A percentile compares a stretch with the other conserved stretches of the same genome.
phyloP scores from a whole-genome alignment of 2,113 vertebrate genomes.

The Xiphophorus maculatus region DNA sequence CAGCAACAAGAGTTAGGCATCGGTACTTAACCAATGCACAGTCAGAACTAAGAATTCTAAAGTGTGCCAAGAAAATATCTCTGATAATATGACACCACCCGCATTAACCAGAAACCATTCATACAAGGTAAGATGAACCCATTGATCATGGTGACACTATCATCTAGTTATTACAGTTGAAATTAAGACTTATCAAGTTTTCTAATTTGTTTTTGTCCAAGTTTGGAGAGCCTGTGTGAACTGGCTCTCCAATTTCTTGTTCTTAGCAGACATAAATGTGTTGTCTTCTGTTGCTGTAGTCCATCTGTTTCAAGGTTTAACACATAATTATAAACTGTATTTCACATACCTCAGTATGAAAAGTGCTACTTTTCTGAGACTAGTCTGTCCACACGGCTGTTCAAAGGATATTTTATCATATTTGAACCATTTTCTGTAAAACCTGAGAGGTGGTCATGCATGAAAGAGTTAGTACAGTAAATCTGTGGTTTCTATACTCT shows the following conservation, averaged over 20 bases:
- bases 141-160: background rate
- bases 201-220: background rate
- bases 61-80: background rate
- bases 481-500: too few relatives aligned
- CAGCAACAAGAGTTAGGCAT: too few relatives aligned
- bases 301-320: background rate
- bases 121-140: background rate
- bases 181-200: background rate
- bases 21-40: background rate
- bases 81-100: background rate
- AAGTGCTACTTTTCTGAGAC: too few relatives aligned
- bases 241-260: too few relatives aligned
- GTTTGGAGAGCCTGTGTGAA: background rate
- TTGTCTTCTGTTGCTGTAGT: background rate
- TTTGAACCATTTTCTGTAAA: too few relatives aligned
- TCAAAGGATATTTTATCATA: too few relatives aligned
- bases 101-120: background rate
- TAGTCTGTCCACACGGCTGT: too few relatives aligned
- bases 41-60: background rate
- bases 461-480: too few relatives aligned
- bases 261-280: background rate
- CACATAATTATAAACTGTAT: background rate
- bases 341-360: too few relatives aligned
- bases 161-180: too few relatives aligned
- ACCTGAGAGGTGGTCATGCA: too few relatives aligned